Evolutionary conservation across 2,797 vertebrate genomes (phyloP), one percentile per base, ranked within the genome.

Genomic region (Tenualosa thibaudeaui): DNA sequence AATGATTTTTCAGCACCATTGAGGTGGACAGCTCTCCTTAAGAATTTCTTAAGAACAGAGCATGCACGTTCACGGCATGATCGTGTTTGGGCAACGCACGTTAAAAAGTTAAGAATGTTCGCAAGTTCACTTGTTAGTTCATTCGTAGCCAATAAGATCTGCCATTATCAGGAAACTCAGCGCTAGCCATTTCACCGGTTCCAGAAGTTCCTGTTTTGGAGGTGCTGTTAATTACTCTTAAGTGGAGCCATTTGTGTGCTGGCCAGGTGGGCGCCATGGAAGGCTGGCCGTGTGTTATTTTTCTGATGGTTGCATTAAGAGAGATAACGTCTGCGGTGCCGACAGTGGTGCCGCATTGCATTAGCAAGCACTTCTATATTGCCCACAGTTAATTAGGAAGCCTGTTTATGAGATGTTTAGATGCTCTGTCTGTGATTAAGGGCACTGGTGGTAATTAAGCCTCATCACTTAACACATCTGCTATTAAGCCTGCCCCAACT

Each of bases 371-470:
- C 82, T 60, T 81, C 83, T 65, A 54, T 51, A 75, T 89, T 84
- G 82, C 84, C 56, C 78, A 71, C 43, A 83, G 81, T 82, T 87
- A 87, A 91, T 90, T 86, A 86, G 87, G 83, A 85, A 87, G 81
- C 86, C 85, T 83, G 62, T 88, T 89, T 86, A 90, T 86, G 84
- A 83, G 81, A 84, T 84, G 43, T 86, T 88, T 86, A 81, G 86
- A 85, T 86, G 83, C 84, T 83, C 84, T 81, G 87, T 65, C 84
- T 82, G 60, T 68, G 84, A 86, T 88, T 81, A 88, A 87, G 81
- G 84, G 82, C 84, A 87, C 81, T 75, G 81, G 56, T 84, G 62
- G 87, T 89, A 86, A 88, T 90, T 89, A 89, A 88, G 88, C 43
- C 31, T 81, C 86, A 83, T 84, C 83, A 86, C 84, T 89, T 86